Conservation (phyloP, 2,113 vertebrate species). For the Otus sunia region DNA sequence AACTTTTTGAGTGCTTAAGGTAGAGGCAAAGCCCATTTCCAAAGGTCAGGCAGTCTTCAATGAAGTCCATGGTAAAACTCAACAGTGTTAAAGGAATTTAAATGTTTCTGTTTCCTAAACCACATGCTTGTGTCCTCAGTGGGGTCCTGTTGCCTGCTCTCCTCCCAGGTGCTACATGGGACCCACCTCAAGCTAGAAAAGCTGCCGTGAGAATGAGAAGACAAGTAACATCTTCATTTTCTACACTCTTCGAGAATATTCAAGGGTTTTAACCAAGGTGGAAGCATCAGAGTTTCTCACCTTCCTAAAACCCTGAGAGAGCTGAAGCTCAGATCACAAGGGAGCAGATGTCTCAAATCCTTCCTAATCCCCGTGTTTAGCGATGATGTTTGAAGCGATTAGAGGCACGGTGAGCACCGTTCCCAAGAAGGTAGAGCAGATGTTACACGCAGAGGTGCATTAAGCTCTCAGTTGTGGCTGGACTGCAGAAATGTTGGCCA, state of each 20-base stretch:
- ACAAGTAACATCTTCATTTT: neutral
- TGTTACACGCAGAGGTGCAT: neutral
- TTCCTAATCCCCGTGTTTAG: neutral
- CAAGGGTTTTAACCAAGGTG: neutral
- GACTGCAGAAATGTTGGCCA: neutral
- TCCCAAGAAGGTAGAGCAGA: neutral
- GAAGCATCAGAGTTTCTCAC: neutral
- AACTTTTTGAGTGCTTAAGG: neutral
- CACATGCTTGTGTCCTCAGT: fast-evolving
- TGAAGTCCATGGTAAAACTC: neutral
- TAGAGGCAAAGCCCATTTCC: neutral
- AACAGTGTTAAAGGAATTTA: fast-evolving
- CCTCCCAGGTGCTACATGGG: neutral
- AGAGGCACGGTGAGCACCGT: fast-evolving
- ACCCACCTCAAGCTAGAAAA: neutral
- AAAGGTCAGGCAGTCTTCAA: neutral
- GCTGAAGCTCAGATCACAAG: neutral
- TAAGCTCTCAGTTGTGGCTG: neutral
- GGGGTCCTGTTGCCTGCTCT: neutral
- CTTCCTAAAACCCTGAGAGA: neutral
- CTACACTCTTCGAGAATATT: neutral
- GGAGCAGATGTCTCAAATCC: neutral
- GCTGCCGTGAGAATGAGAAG: neutral
- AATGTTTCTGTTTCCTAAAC: neutral
- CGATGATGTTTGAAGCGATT: neutral